Percentiles rank a stretch among this genome's conserved stretches.
phyloP scores from a whole-genome alignment of 2,888 invertebrate genomes.

The Lithophane socia region DNA sequence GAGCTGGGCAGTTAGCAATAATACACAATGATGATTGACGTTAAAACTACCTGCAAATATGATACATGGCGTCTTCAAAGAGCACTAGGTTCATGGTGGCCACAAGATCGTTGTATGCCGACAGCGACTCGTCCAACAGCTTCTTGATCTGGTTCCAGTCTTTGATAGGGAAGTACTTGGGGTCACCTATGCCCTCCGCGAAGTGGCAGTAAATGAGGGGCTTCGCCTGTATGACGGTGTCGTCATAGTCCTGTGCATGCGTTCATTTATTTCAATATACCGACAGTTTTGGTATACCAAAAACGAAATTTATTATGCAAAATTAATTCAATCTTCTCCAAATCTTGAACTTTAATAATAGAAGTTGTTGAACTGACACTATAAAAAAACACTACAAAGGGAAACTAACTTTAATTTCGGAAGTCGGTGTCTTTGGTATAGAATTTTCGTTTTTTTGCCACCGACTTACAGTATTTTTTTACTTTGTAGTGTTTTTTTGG shows the following conservation, averaged over 20 bases:
- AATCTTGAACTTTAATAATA: background rate
- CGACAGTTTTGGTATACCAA: background rate
- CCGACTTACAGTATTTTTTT: too few relatives aligned
- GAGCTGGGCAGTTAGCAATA: background rate
- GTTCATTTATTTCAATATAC: background rate
- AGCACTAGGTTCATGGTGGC: conserved; percentile 98
- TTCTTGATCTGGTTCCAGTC: conserved; percentile 93
- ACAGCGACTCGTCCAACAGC: conserved; percentile 94
- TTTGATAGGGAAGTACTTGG: conserved; percentile 95
- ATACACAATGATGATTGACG: background rate
- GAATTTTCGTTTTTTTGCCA: too few relatives aligned
- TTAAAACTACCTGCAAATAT: conserved; percentile 93
- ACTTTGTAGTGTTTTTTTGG: too few relatives aligned
- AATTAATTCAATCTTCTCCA: background rate
- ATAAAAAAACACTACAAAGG: background rate
- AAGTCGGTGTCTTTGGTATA: too few relatives aligned
- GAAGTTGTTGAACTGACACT: background rate
- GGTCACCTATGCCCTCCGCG: conserved; percentile 97
- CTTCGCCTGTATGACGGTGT: conserved; percentile 92
- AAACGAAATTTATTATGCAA: background rate
- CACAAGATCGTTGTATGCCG: conserved; percentile 96
- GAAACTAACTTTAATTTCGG: too few relatives aligned
- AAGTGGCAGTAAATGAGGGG: conserved; percentile 98
- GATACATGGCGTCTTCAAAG: conserved; percentile 98
- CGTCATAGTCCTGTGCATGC: conserved; percentile 92